Evolutionary conservation across 2,888 invertebrate species (phyloP), one percentile per base, ranked within the genome.

Genomic region (Serrognathus titanus): DNA sequence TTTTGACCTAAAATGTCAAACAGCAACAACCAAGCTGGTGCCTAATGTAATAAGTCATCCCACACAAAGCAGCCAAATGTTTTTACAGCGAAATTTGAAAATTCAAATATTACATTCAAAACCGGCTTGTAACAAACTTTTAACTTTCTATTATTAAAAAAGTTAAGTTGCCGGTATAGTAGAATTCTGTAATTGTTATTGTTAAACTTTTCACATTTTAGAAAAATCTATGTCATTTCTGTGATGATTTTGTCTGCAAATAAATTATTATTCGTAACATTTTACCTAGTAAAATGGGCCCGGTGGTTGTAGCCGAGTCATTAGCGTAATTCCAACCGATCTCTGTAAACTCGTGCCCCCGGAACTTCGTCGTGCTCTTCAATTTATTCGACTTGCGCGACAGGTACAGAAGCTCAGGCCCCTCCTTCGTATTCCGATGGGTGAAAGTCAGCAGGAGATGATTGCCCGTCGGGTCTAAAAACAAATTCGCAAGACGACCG

Each of bases 241-340:
- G 16, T 16, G 16, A 16, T 16, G 16, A 2, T 16, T 38, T 31
- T 50, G 10, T 54, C 11, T 39, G 24, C 12, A 46, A 8, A 39
- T 46, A 8, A 24, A 6, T 16, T n/a, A 20, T 38, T 40, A 13
- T 3, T 7, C 39, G n/a, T 51, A 40, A n/a, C 16, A 11, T 54
- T 41, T 64, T 66, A 74, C 76, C 77, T 45, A 97, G 73, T 40
- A 97, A 79, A 67, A 97, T 94, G 0, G 92, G 86, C 1, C 92
- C 92, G 0, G 95, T 93, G 1, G 86, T 82, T 1, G 73, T 77
- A 57, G 87, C 86, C 0, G 85, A 87, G 1, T 82, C 84, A 64
- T 90, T 88, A 55, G 83, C 83, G 64, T 83, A 84, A 75, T 92
- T 95, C 90, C 96, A 97, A 1, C 89, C 96, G 0, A 97, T 90